These are phyloP conservation scores for Psettodes erumei DNA, from an alignment of 2,113 vertebrate species.

Conservation along the genomic window DNA sequence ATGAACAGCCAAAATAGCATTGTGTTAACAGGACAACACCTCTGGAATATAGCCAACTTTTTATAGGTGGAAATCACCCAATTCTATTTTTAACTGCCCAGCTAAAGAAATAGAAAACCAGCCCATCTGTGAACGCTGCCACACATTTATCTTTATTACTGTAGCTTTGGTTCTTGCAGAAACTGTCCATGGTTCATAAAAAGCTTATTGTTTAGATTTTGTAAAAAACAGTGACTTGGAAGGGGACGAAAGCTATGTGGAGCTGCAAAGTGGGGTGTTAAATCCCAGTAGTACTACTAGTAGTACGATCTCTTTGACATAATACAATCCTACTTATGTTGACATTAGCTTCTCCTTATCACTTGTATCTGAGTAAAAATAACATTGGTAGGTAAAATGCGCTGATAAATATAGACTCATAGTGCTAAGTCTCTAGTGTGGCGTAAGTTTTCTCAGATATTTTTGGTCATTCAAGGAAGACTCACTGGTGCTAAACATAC, in stretches of 20 bases:
- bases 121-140: neutral
- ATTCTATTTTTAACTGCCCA: too few species aligned
- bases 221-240: neutral
- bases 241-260: neutral
- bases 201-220: neutral
- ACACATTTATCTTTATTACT: neutral
- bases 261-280: neutral
- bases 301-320: neutral
- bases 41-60: too few species aligned
- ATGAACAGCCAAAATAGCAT: too few species aligned
- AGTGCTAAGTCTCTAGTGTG: neutral
- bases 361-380: neutral
- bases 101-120: too few species aligned
- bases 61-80: too few species aligned
- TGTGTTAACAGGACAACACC: too few species aligned
- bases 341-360: neutral
- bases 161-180: neutral
- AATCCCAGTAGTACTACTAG: neutral
- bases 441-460: neutral
- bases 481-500: conserved; percentile 33
- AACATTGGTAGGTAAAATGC: neutral
- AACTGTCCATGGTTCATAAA: neutral
- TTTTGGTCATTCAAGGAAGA: conserved; percentile 11
- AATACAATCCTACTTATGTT: neutral
- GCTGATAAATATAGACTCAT: neutral